phyloP scores from a whole-genome alignment of 2,797 vertebrate species.

The Rhadinocentrus ornatus region DNA sequence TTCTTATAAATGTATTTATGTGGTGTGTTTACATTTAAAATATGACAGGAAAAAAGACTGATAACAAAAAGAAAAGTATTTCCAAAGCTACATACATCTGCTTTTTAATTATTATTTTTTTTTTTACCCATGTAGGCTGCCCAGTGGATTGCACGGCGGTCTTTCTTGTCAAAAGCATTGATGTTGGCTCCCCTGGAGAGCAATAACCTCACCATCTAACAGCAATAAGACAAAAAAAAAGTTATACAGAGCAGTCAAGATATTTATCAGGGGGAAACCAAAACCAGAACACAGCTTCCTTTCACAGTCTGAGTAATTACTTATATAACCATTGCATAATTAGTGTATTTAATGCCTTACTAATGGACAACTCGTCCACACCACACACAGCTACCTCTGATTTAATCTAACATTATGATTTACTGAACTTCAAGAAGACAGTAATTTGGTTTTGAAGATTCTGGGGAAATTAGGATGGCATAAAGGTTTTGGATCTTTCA shows the following conservation, averaged over 20 bases:
- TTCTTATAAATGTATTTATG: background rate
- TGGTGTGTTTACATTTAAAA: background rate
- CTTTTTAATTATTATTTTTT: background rate
- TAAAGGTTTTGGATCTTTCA: background rate
- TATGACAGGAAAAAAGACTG: background rate
- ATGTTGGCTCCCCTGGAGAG: conserved; percentile 98
- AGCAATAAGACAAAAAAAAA: conserved; percentile 26
- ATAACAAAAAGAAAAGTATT: background rate
- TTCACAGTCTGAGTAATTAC: background rate
- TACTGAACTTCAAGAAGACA: background rate
- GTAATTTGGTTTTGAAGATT: background rate
- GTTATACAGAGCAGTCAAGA: background rate
- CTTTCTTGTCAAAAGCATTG: conserved; percentile 99
- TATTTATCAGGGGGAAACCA: conserved; percentile 8
- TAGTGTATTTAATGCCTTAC: background rate
- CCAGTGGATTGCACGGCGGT: conserved; percentile 98
- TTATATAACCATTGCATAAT: background rate
- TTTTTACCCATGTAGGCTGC: conserved; percentile 97
- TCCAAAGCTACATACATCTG: background rate
- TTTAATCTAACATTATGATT: conserved; percentile 11
- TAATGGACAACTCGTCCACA: background rate
- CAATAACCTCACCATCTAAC: conserved; percentile 95
- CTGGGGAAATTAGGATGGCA: background rate
- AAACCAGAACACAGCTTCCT: conserved; percentile 16
- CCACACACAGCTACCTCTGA: background rate